Evolutionary conservation across 1,140 invertebrate genomes (phyloP).

Genomic region (Dufourea novaeangliae): DNA sequence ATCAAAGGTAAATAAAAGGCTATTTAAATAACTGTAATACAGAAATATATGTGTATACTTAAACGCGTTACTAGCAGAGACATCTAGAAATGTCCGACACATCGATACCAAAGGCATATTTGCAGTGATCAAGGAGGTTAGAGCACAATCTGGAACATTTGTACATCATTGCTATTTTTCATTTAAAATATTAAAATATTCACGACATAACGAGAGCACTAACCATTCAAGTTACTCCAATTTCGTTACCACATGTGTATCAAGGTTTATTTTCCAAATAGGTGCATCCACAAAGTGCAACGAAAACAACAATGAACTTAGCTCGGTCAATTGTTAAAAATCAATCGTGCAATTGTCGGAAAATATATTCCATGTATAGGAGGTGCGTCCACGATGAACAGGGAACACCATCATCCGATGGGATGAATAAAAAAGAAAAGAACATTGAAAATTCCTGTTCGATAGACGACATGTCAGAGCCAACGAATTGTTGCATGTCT

Average conservation of each 20-base stretch:
- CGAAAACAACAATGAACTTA: conserved; percentile 12
- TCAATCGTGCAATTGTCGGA: conserved; percentile 6
- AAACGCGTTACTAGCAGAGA: background rate
- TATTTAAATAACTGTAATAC: background rate
- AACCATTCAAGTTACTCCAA: background rate
- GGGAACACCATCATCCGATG: conserved; percentile 14
- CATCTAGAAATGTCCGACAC: conserved; percentile 14
- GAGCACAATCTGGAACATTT: background rate
- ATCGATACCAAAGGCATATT: background rate
- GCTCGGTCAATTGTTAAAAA: background rate
- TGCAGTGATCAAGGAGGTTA: conserved; percentile 28
- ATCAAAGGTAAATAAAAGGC: background rate
- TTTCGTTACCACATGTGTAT: background rate
- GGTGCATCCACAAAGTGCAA: background rate
- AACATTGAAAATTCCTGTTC: background rate
- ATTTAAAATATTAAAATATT: background rate
- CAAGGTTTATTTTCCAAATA: background rate
- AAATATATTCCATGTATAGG: conserved; percentile 5
- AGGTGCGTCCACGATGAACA: background rate
- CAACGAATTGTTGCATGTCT: conserved; percentile 95
- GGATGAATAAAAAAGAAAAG: background rate
- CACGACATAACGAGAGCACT: background rate
- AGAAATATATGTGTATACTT: background rate
- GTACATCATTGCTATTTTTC: background rate
- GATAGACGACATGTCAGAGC: conserved; percentile 81